Evolutionary conservation across 2,113 vertebrate genomes (phyloP).

Genomic region (Urocynchramus pylzowi): DNA sequence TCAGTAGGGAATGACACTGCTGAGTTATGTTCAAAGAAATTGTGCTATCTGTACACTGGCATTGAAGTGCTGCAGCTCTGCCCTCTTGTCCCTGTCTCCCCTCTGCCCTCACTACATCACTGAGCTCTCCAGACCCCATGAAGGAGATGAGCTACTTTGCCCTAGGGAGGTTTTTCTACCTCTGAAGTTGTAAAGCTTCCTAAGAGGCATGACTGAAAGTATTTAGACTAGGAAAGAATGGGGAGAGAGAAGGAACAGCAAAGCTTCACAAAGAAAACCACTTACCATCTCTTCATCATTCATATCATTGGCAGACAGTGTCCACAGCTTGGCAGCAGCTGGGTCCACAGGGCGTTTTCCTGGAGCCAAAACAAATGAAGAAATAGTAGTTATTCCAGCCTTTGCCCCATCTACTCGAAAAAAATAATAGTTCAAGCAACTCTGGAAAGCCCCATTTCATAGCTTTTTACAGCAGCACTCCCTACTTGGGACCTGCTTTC

Average conservation of each 20-base stretch:
- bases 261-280: not conserved
- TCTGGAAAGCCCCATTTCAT: not conserved
- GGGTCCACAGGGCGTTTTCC: conserved; percentile 87
- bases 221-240: not conserved
- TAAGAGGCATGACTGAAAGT: not conserved
- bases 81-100: not conserved
- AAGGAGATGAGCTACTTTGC: not conserved
- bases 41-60: not conserved
- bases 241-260: not conserved
- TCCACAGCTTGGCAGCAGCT: conserved; percentile 85
- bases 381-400: not conserved
- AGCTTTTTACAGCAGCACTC: not conserved
- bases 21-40: not conserved
- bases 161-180: not conserved
- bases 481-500: not conserved
- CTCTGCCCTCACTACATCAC: not conserved
- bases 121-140: not conserved
- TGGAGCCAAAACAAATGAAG: conserved; percentile 14
- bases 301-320: conserved; percentile 88
- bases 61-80: not conserved
- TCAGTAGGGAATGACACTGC: not conserved
- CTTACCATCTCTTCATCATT: conserved; percentile 87
- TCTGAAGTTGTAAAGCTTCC: not conserved
- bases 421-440: not conserved
- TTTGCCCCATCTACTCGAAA: not conserved